Base-by-base conservation (phyloP, 2,888 invertebrate genomes). In the Agonum fuliginosum region DNA sequence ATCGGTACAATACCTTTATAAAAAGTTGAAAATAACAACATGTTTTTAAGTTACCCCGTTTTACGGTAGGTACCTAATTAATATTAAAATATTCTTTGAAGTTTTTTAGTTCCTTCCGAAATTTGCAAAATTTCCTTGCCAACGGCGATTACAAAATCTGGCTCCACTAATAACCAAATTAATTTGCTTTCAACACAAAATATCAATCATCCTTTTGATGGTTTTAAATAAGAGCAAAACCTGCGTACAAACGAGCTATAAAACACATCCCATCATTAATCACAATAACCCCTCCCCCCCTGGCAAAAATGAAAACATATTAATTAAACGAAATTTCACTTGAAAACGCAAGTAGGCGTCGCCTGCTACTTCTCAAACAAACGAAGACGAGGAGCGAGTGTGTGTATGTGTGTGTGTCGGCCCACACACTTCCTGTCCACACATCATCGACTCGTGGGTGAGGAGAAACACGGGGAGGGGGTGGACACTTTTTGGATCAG, bases 381-480 rank as follows among this genome's bases (percentile, higher is more conserved):
- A 73, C 58, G 51, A 73, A 22, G 46, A 70, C n/a, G 27, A 41
- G 17, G 20, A 41, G 41, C 24, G 46, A 14, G 48, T 20, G 41
- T 48, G 51, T 48, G 19, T 17, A 12, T 27, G 51, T 72, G 51
- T 54, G 24, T 34, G 58, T 24, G 62, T 51, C 17, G 24, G 19
- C 76, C 69, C 67, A 69, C 76, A 76, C 69, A 69, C 69, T 76
- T 67, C 69, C 67, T 76, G 76, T 76, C 58, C 62, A 20, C 58
- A 58, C 37, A 69, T 69, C 46, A 17, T 46, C 69, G 43, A 41
- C 69, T 69, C 46, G 46, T 70, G 46, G 46, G 46, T 46, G n/a
- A 12, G n/a, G 12, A 10, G 4, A 6, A 17, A 46, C 17, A 17
- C 17, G 10, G 5, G 2, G 17, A 48, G 54, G 6, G 24, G 12